These are phyloP conservation scores for Anthopleura sola DNA, from an alignment of 64 coral and sea anemone genomes.

Conservation along the genomic window DNA sequence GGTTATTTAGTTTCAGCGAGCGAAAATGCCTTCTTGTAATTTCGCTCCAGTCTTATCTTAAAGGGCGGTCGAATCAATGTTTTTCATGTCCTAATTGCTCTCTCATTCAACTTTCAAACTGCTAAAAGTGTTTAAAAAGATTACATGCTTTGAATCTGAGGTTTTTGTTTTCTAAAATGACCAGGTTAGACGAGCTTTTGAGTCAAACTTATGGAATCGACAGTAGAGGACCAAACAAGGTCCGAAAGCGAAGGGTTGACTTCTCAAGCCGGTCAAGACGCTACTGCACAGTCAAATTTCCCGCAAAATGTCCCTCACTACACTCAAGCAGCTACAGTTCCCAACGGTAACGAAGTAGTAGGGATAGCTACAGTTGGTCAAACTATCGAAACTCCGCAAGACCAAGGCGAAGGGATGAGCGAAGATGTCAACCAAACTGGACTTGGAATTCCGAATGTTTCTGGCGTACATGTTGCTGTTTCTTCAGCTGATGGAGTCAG, in stretches of 20 bases:
- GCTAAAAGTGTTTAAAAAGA: background rate
- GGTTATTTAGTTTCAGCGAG: constrained; percentile 10
- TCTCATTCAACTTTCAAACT: background rate
- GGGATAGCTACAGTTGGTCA: constrained; percentile 52
- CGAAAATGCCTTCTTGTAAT: background rate
- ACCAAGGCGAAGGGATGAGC: constrained; percentile 77
- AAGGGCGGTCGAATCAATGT: background rate
- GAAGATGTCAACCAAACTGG: constrained; percentile 66
- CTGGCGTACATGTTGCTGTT: constrained; percentile 82
- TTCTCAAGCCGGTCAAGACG: constrained; percentile 39
- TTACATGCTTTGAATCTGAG: background rate
- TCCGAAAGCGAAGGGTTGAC: constrained; percentile 67
- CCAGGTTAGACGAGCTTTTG: constrained; percentile 14
- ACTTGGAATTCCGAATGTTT: constrained; percentile 62
- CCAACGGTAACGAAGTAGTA: constrained; percentile 73
- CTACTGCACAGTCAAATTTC: constrained; percentile 52
- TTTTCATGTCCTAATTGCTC: constrained; percentile 8
- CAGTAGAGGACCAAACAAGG: constrained; percentile 68
- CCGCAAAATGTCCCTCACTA: constrained; percentile 73
- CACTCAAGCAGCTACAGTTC: constrained; percentile 71
- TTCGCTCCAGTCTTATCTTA: background rate
- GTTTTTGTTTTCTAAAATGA: constrained; percentile 47
- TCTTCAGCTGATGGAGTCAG: constrained; percentile 66
- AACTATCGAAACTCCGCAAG: constrained; percentile 75
- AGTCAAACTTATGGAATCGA: background rate